These are phyloP conservation scores for pig (Sus scrofa) DNA, from an alignment of 2,113 vertebrate genomes.

Conservation along the genomic window T2T-Sscrofa CM000812.6:126966001-126966500, in stretches of 20 bases:
- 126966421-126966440: too few relatives aligned
- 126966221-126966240: background rate
- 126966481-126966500: too few relatives aligned
- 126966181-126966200: background rate
- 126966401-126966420: background rate
- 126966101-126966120: background rate
- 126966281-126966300: background rate
- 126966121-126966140: background rate
- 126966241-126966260: background rate
- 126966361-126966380: background rate
- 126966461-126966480: too few relatives aligned
- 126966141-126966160: background rate
- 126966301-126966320: background rate
- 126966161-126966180: background rate
- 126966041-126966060: background rate
- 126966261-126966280: background rate
- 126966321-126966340: background rate
- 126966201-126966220: background rate
- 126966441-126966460: too few relatives aligned
- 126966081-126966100: background rate
- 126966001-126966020: background rate
- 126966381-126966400: background rate
- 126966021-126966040: background rate
- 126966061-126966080: background rate
- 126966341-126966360: background rate